Percentiles rank a stretch among this genome's conserved stretches.
phyloP scores from a whole-genome alignment of 2,888 invertebrate genomes.

The Disparrhopalites patrizii region DNA sequence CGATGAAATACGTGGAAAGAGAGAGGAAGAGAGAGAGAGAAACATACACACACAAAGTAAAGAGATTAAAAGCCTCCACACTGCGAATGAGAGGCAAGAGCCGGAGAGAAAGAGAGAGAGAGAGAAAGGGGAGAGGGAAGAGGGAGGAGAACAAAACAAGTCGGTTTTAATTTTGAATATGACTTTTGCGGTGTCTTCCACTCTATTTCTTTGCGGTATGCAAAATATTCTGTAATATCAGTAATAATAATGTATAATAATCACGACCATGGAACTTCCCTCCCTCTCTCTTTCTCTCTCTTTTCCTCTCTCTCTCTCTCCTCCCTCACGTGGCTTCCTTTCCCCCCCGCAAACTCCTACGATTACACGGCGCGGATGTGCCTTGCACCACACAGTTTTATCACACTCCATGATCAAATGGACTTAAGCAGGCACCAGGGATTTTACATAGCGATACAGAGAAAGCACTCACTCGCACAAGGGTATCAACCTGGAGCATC shows the following conservation, averaged over 20 bases:
- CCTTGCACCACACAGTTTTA: not conserved
- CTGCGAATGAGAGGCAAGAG: not conserved
- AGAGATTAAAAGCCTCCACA: not conserved
- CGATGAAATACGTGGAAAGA: no score
- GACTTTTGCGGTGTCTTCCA: not conserved
- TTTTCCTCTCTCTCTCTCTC: not conserved
- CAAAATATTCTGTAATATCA: no score
- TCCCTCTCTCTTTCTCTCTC: no score
- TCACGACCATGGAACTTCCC: not conserved
- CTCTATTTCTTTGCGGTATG: no score
- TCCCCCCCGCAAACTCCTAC: no score
- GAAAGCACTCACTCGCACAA: no score
- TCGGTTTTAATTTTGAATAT: no score
- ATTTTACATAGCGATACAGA: not conserved
- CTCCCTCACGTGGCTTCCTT: not conserved
- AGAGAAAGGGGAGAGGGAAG: not conserved
- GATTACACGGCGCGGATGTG: no score
- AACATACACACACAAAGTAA: not conserved
- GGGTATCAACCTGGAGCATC: slow-evolving; percentile 5
- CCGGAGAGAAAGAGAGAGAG: not conserved
- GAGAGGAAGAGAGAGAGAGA: not conserved
- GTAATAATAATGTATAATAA: no score
- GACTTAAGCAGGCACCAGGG: not conserved
- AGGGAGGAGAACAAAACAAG: not conserved
- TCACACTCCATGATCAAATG: not conserved